Conservation (phyloP, 2,113 vertebrate genomes). For the Agapornis roseicollis region DNA sequence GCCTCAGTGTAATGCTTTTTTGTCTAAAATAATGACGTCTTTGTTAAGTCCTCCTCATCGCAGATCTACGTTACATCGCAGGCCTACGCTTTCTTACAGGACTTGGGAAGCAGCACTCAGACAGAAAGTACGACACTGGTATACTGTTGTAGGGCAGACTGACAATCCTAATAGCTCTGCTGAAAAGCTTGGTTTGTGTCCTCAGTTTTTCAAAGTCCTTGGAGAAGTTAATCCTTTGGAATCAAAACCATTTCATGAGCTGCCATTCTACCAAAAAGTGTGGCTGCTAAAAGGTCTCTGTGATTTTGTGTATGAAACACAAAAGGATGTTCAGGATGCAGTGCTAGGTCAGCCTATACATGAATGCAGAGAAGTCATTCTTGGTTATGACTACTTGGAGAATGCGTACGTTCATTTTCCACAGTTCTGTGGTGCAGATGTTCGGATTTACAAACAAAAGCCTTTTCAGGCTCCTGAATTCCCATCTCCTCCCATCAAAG, state of each 20-base stretch:
- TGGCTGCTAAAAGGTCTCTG: slow-evolving; percentile 97
- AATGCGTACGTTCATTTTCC: slow-evolving; percentile 97
- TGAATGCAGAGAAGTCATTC: slow-evolving; percentile 96
- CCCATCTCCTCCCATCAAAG: slow-evolving; percentile 80
- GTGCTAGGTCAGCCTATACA: slow-evolving; percentile 95
- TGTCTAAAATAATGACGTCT: slow-evolving; percentile 97
- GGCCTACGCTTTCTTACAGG: slow-evolving; percentile 87
- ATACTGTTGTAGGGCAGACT: slow-evolving; percentile 81
- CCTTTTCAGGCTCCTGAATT: slow-evolving; percentile 85
- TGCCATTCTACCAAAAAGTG: slow-evolving; percentile 89
- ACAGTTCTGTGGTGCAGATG: slow-evolving; percentile 96
- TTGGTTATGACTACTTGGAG: slow-evolving; percentile 93
- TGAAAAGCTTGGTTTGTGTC: slow-evolving; percentile 89
- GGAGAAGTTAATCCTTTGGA: slow-evolving; percentile 90
- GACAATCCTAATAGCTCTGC: slow-evolving; percentile 82
- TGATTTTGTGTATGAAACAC: slow-evolving; percentile 94
- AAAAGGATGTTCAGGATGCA: slow-evolving; percentile 92
- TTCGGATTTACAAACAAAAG: slow-evolving; percentile 94
- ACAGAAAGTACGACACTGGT: slow-evolving; percentile 90
- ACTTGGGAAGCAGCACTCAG: slow-evolving; percentile 92
- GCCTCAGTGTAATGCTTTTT: slow-evolving; percentile 92
- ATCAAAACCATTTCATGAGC: slow-evolving; percentile 88
- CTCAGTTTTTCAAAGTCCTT: slow-evolving; percentile 89
- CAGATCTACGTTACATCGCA: slow-evolving; percentile 86
- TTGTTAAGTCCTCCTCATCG: slow-evolving; percentile 88